Evolutionary conservation across 2,797 vertebrate genomes (phyloP).

Genomic region (Melanitta fusca): DNA sequence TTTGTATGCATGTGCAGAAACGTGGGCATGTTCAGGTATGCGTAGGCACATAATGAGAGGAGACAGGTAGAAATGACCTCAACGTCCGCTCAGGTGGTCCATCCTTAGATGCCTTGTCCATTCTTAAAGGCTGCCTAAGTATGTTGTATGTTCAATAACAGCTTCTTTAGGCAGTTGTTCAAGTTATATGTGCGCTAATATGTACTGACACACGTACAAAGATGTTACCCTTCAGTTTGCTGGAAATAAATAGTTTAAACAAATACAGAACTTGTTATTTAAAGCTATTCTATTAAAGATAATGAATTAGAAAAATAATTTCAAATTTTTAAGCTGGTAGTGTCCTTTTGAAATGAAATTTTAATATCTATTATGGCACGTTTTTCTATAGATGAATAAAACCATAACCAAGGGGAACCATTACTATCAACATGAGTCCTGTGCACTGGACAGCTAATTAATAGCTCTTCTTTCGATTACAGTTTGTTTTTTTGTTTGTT

Average conservation of each 20-base stretch:
- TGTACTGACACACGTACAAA: neutral
- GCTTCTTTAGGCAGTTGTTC: neutral
- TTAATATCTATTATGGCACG: neutral
- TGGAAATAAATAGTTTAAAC: neutral
- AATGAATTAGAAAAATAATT: neutral
- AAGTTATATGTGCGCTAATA: neutral
- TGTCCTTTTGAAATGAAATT: neutral
- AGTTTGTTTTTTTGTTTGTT: constrained; percentile 6
- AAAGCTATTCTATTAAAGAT: neutral
- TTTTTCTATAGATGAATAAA: constrained; percentile 43
- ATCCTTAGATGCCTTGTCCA: neutral
- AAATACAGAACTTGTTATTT: neutral
- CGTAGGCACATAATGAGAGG: neutral
- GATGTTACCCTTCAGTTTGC: neutral
- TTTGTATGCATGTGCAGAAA: neutral
- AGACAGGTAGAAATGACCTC: neutral
- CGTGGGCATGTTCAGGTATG: neutral
- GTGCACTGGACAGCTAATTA: constrained; percentile 48
- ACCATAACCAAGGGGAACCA: constrained; percentile 18
- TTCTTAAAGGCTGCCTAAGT: neutral
- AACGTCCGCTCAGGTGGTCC: neutral
- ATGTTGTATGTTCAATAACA: neutral
- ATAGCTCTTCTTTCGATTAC: constrained; percentile 6
- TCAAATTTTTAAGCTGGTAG: neutral
- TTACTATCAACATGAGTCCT: constrained; percentile 21